Conservation (phyloP, 2,113 vertebrate genomes). For the Bettongia penicillata region DNA sequence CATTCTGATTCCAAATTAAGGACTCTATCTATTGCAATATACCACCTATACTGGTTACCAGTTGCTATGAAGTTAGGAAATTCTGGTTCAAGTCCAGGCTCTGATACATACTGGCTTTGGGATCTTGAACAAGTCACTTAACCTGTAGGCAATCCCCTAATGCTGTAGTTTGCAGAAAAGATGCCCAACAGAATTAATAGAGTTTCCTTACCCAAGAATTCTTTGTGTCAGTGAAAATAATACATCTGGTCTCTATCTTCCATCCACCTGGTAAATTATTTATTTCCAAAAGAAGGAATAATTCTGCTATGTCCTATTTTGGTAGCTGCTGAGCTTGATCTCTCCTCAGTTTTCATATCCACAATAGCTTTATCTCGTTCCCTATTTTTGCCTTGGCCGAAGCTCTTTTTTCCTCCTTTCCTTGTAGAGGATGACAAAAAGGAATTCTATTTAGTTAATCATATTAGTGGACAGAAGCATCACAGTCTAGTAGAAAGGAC, state of each 20-base stretch:
- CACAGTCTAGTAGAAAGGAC: neutral
- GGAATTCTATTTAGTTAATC: neutral
- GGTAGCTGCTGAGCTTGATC: neutral
- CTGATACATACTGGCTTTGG: neutral
- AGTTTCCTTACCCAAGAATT: neutral
- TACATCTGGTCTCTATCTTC: neutral
- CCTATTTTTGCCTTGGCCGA: neutral
- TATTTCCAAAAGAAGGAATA: neutral
- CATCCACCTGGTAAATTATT: neutral
- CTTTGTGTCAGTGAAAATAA: neutral
- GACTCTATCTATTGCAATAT: neutral
- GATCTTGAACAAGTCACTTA: neutral
- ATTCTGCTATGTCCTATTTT: constrained; percentile 44
- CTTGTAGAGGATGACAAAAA: neutral
- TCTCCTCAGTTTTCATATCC: constrained; percentile 27
- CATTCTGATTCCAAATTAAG: neutral
- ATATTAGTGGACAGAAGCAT: neutral
- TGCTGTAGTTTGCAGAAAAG: neutral
- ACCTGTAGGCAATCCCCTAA: neutral
- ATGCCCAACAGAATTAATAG: neutral
- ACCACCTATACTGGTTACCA: neutral
- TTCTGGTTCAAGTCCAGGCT: neutral
- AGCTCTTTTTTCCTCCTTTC: constrained; percentile 20
- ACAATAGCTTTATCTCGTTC: constrained; percentile 10
- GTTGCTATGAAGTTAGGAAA: neutral